These are phyloP conservation scores for Verasper variegatus DNA, from an alignment of 2,113 vertebrate species.

Conservation along the genomic window DNA sequence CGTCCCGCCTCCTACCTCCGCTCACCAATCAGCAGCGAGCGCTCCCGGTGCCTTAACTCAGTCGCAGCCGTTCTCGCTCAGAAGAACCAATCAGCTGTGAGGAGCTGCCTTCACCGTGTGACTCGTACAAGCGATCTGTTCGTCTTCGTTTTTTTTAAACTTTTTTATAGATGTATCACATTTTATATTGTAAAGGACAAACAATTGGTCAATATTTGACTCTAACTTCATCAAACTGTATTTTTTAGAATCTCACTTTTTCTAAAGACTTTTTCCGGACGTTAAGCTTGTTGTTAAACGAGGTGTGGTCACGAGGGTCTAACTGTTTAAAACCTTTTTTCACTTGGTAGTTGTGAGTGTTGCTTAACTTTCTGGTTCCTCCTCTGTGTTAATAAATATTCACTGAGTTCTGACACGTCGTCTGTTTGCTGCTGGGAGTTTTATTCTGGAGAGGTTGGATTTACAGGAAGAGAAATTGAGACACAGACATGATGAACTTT, in stretches of 20 bases:
- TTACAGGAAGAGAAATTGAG: too few relatives aligned
- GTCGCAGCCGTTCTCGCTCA: slow-evolving; percentile 88
- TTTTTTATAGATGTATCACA: slow-evolving; percentile 71
- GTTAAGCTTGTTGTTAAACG: slow-evolving; percentile 45
- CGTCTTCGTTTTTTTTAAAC: slow-evolving; percentile 29
- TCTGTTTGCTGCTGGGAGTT: not conserved
- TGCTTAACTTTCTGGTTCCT: slow-evolving; percentile 53
- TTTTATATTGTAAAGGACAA: slow-evolving; percentile 73
- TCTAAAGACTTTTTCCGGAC: slow-evolving; percentile 49
- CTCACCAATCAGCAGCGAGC: slow-evolving; percentile 76
- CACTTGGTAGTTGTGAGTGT: slow-evolving; percentile 52
- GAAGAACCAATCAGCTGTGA: slow-evolving; percentile 74
- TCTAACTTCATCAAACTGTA: slow-evolving; percentile 63
- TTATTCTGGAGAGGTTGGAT: not conserved
- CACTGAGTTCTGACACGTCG: slow-evolving; percentile 60
- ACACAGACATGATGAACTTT: too few relatives aligned
- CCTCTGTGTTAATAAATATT: slow-evolving; percentile 73
- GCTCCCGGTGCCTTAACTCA: slow-evolving; percentile 84
- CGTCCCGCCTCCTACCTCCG: slow-evolving; percentile 80
- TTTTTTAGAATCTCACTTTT: slow-evolving; percentile 65
- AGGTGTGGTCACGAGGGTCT: slow-evolving; percentile 28
- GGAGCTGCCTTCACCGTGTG: slow-evolving; percentile 42
- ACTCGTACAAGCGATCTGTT: not conserved
- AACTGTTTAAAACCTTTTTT: slow-evolving; percentile 22
- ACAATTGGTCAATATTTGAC: slow-evolving; percentile 93